Conservation (phyloP, 2,797 vertebrate species). For the Smutsia temminckii region DNA sequence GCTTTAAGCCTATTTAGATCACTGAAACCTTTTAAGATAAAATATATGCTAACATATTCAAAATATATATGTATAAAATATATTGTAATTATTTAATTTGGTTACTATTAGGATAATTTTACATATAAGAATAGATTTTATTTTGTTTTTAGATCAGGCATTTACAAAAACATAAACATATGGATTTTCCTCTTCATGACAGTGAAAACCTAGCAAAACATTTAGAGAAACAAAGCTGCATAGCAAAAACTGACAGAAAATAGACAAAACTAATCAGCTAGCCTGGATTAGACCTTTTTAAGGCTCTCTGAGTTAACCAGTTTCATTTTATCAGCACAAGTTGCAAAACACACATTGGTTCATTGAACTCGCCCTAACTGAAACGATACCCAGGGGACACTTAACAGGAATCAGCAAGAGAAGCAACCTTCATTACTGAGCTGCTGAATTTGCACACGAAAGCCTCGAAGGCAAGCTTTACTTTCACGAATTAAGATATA, state of each 20-base stretch:
- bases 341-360: constrained; percentile 33
- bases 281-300: constrained; percentile 37
- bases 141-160: not conserved
- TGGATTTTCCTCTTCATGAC: not conserved
- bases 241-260: constrained; percentile 46
- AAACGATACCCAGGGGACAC: constrained; percentile 50
- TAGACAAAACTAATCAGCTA: constrained; percentile 24
- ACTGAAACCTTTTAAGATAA: not conserved
- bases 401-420: constrained; percentile 61
- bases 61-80: not conserved
- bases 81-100: not conserved
- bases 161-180: not conserved
- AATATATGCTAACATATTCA: not conserved
- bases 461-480: not conserved
- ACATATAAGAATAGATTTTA: not conserved
- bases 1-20: not conserved
- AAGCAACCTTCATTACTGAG: constrained; percentile 62
- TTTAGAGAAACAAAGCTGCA: constrained; percentile 34
- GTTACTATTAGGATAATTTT: not conserved
- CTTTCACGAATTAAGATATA: not conserved
- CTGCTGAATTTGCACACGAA: constrained; percentile 67
- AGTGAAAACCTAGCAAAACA: constrained; percentile 46
- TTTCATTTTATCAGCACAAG: constrained; percentile 48
- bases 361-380: constrained; percentile 48
- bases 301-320: constrained; percentile 60